phyloP scores from a whole-genome alignment of 1,140 invertebrate genomes.

The Penaeus vannamei region DNA sequence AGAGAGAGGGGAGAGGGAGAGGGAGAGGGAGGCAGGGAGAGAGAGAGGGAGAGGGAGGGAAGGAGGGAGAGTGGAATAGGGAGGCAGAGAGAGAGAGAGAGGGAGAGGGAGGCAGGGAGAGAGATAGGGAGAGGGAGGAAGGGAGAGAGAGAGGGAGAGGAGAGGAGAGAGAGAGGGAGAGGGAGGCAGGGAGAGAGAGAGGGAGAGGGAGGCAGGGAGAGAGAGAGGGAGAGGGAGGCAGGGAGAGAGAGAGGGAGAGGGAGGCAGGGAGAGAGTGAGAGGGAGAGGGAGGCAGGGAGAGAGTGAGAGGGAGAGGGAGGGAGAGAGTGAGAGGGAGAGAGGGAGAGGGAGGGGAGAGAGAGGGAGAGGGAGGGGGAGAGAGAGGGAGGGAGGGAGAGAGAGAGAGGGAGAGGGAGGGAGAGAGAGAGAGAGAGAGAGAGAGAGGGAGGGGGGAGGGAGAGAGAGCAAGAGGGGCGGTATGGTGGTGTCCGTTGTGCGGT shows the following conservation, averaged over 20 bases:
- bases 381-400: conserved; percentile 4
- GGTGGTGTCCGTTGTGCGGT: neutral
- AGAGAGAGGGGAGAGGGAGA: neutral
- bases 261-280: neutral
- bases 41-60: neutral
- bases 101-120: neutral
- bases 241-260: too few relatives aligned
- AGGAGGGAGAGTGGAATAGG: neutral
- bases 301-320: neutral
- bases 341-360: neutral
- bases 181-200: neutral
- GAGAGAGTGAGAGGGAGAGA: too few relatives aligned
- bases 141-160: neutral
- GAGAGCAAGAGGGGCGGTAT: neutral
- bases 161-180: neutral
- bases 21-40: neutral
- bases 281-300: neutral
- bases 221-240: too few relatives aligned
- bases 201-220: neutral
- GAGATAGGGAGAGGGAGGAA: neutral
- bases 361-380: neutral
- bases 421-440: neutral
- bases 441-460: neutral
- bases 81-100: neutral
- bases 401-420: neutral